Conservation (phyloP, 35 echinoderm and acorn worm genomes). For the Apostichopus parvimensis region DNA sequence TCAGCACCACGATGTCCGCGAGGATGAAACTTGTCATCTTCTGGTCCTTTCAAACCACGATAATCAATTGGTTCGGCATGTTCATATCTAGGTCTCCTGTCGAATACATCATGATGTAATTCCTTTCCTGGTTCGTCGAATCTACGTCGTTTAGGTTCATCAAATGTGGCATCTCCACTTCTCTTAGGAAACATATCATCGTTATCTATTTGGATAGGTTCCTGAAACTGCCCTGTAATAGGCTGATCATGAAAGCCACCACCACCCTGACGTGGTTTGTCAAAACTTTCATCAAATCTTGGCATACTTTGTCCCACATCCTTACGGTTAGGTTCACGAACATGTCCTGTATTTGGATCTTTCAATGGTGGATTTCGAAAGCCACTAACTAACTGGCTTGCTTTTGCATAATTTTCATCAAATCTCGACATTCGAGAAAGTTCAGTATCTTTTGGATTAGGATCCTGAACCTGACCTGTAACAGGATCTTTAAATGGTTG, state of each 20-base stretch:
- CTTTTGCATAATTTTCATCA: not conserved
- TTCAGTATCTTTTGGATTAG: not conserved
- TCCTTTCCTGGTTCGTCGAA: not conserved
- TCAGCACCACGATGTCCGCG: not conserved
- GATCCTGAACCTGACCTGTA: not conserved
- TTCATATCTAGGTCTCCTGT: not conserved
- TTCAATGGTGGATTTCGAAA: not conserved
- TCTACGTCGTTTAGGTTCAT: slow-evolving; percentile 16
- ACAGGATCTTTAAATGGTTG: not conserved
- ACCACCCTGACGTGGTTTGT: not conserved
- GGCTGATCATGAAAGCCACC: not conserved
- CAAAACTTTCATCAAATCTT: not conserved
- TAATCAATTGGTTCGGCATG: not conserved
- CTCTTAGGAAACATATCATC: not conserved
- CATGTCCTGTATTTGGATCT: not conserved
- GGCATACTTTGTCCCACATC: not conserved
- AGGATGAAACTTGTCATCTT: not conserved
- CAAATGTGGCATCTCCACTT: not conserved
- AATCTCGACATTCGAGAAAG: not conserved
- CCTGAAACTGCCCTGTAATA: not conserved
- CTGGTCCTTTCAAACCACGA: not conserved
- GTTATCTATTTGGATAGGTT: not conserved
- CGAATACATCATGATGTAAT: not conserved
- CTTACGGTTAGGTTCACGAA: not conserved
- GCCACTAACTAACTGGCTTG: not conserved